phyloP scores from a whole-genome alignment of 2,113 vertebrate genomes.

The Takifugu flavidus region DNA sequence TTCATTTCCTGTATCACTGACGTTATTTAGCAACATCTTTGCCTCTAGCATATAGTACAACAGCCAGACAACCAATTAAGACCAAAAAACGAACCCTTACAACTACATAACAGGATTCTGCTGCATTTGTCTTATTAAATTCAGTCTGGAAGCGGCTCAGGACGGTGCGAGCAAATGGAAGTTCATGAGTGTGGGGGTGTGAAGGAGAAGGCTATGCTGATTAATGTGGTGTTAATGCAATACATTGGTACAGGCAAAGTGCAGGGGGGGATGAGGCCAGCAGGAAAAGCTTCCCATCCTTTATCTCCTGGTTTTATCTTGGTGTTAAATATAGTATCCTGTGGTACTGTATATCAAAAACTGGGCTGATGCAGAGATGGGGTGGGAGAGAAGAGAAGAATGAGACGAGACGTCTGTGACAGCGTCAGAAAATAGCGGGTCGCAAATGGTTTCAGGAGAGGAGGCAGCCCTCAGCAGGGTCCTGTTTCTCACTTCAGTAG shows the following conservation, averaged over 20 bases:
- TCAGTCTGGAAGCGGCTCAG: constrained; percentile 13
- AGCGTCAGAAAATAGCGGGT: constrained; percentile 41
- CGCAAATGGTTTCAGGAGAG: constrained; percentile 15
- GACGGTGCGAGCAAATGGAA: constrained; percentile 39
- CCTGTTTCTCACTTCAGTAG: constrained; percentile 24
- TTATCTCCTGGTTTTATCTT: constrained; percentile 33
- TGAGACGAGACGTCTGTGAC: constrained; percentile 30
- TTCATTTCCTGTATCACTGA: not conserved
- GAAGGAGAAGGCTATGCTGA: constrained; percentile 16
- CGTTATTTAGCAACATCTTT: constrained; percentile 20
- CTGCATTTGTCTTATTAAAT: constrained; percentile 53
- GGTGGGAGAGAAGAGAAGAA: constrained; percentile 1
- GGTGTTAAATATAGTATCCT: constrained; percentile 31
- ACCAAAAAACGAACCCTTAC: constrained; percentile 13
- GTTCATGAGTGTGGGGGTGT: constrained; percentile 11
- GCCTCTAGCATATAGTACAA: constrained; percentile 17
- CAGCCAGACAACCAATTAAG: constrained; percentile 8
- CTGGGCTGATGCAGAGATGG: constrained; percentile 7
- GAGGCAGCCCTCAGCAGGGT: constrained; percentile 28
- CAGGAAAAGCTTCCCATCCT: constrained; percentile 24
- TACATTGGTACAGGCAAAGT: constrained; percentile 36
- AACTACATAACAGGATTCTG: constrained; percentile 27
- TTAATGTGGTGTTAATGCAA: constrained; percentile 59
- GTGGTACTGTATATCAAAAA: constrained; percentile 15
- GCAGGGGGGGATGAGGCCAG: constrained; percentile 10